Conservation (phyloP, 2,797 vertebrate species). For the Oreonectes daqikongensis region DNA sequence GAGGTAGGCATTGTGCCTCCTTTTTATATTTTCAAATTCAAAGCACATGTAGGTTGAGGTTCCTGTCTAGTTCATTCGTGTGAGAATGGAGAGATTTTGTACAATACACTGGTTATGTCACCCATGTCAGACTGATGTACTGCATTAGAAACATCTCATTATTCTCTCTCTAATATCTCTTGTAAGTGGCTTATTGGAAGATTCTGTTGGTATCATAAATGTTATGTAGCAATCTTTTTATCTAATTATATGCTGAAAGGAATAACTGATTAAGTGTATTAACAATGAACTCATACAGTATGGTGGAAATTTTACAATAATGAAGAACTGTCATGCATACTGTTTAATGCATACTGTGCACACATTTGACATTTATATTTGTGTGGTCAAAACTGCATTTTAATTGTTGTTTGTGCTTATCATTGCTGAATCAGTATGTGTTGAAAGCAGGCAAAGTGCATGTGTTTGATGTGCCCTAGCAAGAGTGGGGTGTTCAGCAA, state of each 20-base stretch:
- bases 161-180: background rate
- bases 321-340: background rate
- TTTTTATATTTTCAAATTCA: no score
- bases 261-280: background rate
- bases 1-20: no score
- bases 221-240: background rate
- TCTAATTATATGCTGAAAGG: background rate
- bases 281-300: background rate
- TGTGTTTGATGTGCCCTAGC: background rate
- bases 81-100: background rate
- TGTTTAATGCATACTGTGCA: background rate
- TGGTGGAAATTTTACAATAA: background rate
- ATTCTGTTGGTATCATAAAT: background rate
- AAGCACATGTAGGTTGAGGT: no score
- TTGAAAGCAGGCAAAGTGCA: background rate
- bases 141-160: constrained; percentile 10
- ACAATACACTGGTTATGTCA: background rate
- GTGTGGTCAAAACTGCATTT: background rate
- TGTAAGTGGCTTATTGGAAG: background rate
- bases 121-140: background rate
- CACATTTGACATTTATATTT: background rate
- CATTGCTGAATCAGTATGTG: background rate
- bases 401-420: background rate
- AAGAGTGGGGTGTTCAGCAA: background rate
- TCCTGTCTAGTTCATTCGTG: no score